These are phyloP conservation scores for Oryctes rhinoceros DNA, from an alignment of 1,140 invertebrate species.

Conservation along the genomic window DNA sequence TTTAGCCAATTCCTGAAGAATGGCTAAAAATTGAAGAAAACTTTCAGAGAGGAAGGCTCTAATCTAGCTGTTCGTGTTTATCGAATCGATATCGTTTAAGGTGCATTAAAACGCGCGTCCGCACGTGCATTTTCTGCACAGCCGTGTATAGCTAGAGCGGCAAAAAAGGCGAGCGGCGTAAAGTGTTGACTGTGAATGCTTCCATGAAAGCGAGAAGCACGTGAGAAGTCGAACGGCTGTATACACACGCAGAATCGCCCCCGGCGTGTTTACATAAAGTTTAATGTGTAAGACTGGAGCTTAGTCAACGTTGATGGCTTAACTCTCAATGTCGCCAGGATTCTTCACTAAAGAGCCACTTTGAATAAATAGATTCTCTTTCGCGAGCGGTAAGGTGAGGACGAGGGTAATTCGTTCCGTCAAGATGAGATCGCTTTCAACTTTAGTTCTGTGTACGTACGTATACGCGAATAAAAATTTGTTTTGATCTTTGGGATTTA, in stretches of 20 bases:
- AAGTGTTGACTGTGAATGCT: slow-evolving; percentile 26
- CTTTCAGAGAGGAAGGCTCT: not conserved
- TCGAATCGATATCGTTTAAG: slow-evolving; percentile 17
- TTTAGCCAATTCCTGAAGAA: too few species aligned
- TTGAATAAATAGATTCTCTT: slow-evolving; percentile 20
- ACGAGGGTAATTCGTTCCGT: too few species aligned
- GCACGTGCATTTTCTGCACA: not conserved
- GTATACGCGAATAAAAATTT: too few species aligned
- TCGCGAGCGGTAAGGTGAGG: not conserved
- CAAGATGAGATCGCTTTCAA: too few species aligned
- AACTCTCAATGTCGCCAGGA: not conserved
- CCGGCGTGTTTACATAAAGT: slow-evolving; percentile 10
- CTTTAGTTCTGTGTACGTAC: too few species aligned
- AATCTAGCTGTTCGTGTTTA: not conserved
- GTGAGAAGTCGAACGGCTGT: slow-evolving; percentile 1
- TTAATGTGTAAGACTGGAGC: slow-evolving; percentile 20
- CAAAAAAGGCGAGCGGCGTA: not conserved
- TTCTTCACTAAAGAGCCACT: slow-evolving; percentile 1
- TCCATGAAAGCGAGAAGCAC: not conserved
- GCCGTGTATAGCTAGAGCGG: not conserved
- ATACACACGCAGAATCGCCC: slow-evolving; percentile 23
- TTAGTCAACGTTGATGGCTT: slow-evolving; percentile 20
- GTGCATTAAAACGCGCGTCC: not conserved
- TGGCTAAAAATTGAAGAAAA: too few species aligned
- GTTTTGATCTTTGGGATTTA: too few species aligned